These are phyloP conservation scores for Melanaphis sacchari DNA, from an alignment of 1,140 invertebrate species.

Conservation along the genomic window DNA sequence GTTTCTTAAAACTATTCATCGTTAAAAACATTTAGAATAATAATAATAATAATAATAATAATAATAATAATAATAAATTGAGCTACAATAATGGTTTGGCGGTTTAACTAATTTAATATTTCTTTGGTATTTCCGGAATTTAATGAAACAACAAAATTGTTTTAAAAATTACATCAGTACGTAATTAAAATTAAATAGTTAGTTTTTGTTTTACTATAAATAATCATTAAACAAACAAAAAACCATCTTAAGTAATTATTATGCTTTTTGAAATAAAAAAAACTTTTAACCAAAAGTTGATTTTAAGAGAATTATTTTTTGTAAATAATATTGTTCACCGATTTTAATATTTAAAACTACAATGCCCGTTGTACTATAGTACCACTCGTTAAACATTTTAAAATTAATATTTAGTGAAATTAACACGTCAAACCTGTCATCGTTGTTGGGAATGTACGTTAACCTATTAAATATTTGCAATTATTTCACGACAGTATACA, in stretches of 20 bases:
- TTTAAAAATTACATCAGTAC: slow-evolving; percentile 13
- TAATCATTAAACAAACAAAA: slow-evolving; percentile 35
- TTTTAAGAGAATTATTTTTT: slow-evolving; percentile 5
- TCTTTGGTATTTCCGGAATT: slow-evolving; percentile 18
- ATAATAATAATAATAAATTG: neutral
- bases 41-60: too few relatives aligned
- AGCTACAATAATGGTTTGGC: slow-evolving; percentile 7
- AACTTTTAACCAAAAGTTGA: slow-evolving; percentile 36
- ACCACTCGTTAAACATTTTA: neutral
- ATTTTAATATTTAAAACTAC: neutral
- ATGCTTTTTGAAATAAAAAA: neutral
- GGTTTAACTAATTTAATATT: slow-evolving; percentile 3
- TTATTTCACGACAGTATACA: neutral
- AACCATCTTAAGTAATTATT: slow-evolving; percentile 1
- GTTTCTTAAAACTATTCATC: neutral
- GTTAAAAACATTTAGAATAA: neutral
- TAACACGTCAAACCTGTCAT: neutral
- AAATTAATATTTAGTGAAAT: neutral
- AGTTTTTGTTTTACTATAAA: slow-evolving; percentile 33
- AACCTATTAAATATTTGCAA: neutral
- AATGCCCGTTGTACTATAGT: neutral
- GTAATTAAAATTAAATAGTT: slow-evolving; percentile 46
- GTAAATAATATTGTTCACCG: neutral
- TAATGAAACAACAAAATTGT: neutral
- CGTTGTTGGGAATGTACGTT: neutral